Base-by-base conservation (phyloP, 2,797 vertebrate genomes). In the Coendou prehensilis region DNA sequence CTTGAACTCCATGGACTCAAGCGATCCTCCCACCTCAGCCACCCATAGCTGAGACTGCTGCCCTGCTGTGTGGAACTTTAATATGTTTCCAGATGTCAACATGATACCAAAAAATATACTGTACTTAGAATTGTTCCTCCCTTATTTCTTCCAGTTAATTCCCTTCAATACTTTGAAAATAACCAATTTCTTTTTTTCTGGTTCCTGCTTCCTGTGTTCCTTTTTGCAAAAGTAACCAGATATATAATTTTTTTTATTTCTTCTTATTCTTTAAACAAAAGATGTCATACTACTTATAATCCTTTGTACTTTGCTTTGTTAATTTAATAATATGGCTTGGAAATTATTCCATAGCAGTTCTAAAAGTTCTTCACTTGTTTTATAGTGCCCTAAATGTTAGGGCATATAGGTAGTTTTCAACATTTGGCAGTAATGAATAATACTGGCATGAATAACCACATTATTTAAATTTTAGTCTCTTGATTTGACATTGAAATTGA, bases 221-320 rank as follows among this genome's bases (percentile, higher is more conserved):
- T 91, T 93, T 95, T 92, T 83, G n/a, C 0, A 63, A 82, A 96
- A 96, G 73, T 76, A 94, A 93, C n/a, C 50, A 95, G 23, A 84
- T 92, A 54, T 4, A 26, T 95, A 93, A 22, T 87, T 61, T 87
- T 95, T 95, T 47, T 52, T 22, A 90, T 87, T 95, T 90, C 26
- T 37, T 18, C 17, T 96, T 96, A 71, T 85, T 93, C 96, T 30
- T 91, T 52, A 90, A 28, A 61, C n/a, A 91, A 88, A 94, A 88
- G 22, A 54, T 88, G 23, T 47, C 37, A 85, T 86, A 67, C 7
- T 93, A 8, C 94, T 89, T 95, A 45, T 92, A 89, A 87, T 91
- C 45, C 92, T 93, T 80, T 94, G 9, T 90, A 86, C 61, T 91
- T 94, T 61, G 0, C 6, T 95, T 91, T 89, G 71, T 79, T 78